Conservation (phyloP, 2,888 invertebrate species). For the Drosophila longiperda region DNA sequence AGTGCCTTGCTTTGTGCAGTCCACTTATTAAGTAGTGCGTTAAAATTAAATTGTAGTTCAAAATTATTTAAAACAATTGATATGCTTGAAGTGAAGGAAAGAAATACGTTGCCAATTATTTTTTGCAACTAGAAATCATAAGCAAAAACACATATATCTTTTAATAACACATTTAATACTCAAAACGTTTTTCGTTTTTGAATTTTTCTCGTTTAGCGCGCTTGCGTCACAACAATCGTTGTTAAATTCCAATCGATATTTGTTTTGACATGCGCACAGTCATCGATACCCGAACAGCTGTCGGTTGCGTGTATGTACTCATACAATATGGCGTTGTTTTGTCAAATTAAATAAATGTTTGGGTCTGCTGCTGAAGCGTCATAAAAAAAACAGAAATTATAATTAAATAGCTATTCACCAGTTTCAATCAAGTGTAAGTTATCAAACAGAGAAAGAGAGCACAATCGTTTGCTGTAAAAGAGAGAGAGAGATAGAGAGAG, state of each 20-base stretch:
- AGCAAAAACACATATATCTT: background rate
- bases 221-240: background rate
- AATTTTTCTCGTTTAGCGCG: slow-evolving; percentile 40
- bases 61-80: background rate
- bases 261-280: slow-evolving; percentile 50
- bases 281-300: slow-evolving; percentile 68
- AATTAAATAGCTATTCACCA: background rate
- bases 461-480: background rate
- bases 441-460: background rate
- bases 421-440: background rate
- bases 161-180: background rate
- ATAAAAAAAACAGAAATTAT: slow-evolving; percentile 1
- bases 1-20: slow-evolving; percentile 22
- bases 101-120: background rate
- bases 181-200: slow-evolving; percentile 19
- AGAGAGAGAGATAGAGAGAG: background rate
- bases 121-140: background rate
- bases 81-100: background rate
- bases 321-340: slow-evolving; percentile 72
- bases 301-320: slow-evolving; percentile 62
- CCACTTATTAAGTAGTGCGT: slow-evolving; percentile 12
- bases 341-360: slow-evolving; percentile 41
- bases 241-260: slow-evolving; percentile 44
- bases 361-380: slow-evolving; percentile 13
- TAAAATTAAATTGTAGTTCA: slow-evolving; percentile 17